Evolutionary conservation across 2,797 vertebrate species (phyloP).

Genomic region (Macroramphosus scolopax): DNA sequence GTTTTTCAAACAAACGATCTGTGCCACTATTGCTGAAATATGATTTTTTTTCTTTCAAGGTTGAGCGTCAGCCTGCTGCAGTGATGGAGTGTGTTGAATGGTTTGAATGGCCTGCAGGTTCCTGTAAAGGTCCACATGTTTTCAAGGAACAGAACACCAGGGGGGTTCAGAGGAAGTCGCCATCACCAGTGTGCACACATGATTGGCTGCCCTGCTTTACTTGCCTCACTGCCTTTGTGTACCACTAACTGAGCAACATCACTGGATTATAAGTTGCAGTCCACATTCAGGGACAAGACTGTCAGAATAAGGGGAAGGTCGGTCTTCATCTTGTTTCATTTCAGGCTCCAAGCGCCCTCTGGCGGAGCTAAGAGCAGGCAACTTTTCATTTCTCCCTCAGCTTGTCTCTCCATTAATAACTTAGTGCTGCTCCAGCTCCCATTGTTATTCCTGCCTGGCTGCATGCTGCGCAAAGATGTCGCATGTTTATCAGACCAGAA

Average conservation of each 20-base stretch:
- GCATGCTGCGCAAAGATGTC: conserved; percentile 53
- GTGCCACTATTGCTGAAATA: no score
- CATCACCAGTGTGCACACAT: background rate
- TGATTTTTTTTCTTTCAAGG: no score
- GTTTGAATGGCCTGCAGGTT: conserved; percentile 18
- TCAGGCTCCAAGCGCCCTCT: conserved; percentile 55
- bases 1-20: no score
- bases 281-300: conserved; percentile 19
- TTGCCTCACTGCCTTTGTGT: background rate
- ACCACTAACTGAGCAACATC: conserved; percentile 4
- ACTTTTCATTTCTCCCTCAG: conserved; percentile 36
- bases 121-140: conserved; percentile 6
- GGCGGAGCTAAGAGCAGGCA: conserved; percentile 40
- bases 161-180: background rate
- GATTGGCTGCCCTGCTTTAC: background rate
- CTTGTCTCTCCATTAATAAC: conserved; percentile 69
- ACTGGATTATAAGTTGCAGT: conserved; percentile 16
- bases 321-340: conserved; percentile 39
- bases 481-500: conserved; percentile 71
- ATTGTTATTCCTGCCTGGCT: conserved; percentile 68
- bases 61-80: conserved; percentile 12
- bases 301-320: conserved; percentile 2
- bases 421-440: conserved; percentile 70
- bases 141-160: conserved; percentile 1
- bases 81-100: conserved; percentile 22